A percentile compares a stretch with the other conserved stretches of the same genome.
Conservation (phyloP, 2,113 vertebrate genomes). For the Amblyornis subalaris region DNA sequence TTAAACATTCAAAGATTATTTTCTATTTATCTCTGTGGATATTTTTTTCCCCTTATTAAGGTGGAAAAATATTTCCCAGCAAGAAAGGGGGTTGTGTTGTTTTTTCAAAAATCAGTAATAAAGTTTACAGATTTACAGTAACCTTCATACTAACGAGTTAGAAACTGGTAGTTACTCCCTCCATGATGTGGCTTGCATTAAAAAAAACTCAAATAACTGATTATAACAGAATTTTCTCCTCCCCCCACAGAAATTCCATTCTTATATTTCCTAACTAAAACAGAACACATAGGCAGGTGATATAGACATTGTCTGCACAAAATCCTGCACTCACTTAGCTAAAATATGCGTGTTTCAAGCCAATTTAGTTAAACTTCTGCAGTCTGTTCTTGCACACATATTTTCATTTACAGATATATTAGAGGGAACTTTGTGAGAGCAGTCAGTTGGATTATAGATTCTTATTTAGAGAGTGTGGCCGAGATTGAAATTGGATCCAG, state of each 20-base stretch:
- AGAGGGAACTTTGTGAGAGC: neutral
- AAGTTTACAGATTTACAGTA: neutral
- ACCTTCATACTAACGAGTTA: neutral
- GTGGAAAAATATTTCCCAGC: neutral
- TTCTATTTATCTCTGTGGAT: neutral
- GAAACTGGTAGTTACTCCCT: neutral
- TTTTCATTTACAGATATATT: slow-evolving; percentile 48
- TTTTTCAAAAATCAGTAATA: neutral
- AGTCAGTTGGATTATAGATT: neutral
- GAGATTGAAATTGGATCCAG: slow-evolving; percentile 35
- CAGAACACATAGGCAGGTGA: slow-evolving; percentile 46
- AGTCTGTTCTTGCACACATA: slow-evolving; percentile 10
- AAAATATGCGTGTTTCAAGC: slow-evolving; percentile 44
- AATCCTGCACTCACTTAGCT: slow-evolving; percentile 27
- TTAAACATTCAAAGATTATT: neutral
- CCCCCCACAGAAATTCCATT: slow-evolving; percentile 34
- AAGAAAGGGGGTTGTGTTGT: neutral
- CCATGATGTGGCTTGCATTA: slow-evolving; percentile 17
- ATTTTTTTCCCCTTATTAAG: neutral
- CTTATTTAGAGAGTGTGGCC: neutral
- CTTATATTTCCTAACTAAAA: slow-evolving; percentile 38
- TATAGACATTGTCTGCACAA: slow-evolving; percentile 43
- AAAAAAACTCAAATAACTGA: slow-evolving; percentile 3
- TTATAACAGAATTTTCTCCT: slow-evolving; percentile 18
- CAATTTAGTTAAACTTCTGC: slow-evolving; percentile 25